Evolutionary conservation across 2,797 vertebrate species (phyloP).

Genomic region (Diplodus sargus): DNA sequence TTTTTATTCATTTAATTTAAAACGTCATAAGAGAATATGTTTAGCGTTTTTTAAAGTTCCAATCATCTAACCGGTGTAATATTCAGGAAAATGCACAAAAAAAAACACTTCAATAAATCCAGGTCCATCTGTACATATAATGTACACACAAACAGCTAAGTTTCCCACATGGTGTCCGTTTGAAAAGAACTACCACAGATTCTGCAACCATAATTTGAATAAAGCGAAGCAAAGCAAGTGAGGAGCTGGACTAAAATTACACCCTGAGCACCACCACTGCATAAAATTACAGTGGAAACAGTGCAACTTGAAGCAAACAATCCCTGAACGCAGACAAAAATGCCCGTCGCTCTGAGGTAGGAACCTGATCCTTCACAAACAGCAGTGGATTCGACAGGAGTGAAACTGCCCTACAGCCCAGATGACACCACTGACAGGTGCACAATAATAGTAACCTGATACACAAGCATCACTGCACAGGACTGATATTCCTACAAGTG

Average conservation of each 20-base stretch:
- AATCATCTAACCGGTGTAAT: background rate
- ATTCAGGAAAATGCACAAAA: background rate
- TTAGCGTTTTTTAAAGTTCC: background rate
- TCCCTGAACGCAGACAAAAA: constrained; percentile 27
- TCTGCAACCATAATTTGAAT: background rate
- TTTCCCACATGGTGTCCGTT: background rate
- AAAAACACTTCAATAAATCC: background rate
- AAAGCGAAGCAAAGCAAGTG: constrained; percentile 15
- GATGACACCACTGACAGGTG: constrained; percentile 53
- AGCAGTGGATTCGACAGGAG: constrained; percentile 6
- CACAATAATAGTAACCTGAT: constrained; percentile 69
- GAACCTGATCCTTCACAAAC: constrained; percentile 59
- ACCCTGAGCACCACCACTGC: background rate
- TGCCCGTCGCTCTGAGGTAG: constrained; percentile 39
- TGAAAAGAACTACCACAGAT: background rate
- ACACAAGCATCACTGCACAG: constrained; percentile 22
- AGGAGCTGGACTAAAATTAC: constrained; percentile 25
- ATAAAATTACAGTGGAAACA: constrained; percentile 19
- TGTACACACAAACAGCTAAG: background rate
- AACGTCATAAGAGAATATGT: too few relatives aligned
- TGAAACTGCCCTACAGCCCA: constrained; percentile 50
- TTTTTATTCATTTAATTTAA: too few relatives aligned
- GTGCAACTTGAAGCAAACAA: constrained; percentile 43
- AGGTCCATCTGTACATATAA: background rate
- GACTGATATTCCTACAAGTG: constrained; percentile 37